phyloP scores from a whole-genome alignment of 2,797 vertebrate genomes.

The Tapirus indicus region DNA sequence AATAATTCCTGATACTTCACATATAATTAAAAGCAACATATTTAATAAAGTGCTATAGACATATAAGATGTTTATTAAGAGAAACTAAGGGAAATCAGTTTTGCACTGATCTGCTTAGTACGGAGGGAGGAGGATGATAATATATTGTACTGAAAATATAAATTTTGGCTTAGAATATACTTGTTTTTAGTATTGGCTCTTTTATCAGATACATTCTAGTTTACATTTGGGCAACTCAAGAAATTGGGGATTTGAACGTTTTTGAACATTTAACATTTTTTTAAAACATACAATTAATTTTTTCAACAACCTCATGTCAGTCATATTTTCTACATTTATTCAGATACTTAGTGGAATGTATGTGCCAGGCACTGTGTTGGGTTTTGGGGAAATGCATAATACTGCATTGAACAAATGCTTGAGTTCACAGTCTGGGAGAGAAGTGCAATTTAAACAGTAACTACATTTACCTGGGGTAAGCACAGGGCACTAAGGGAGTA shows the following conservation, averaged over 20 bases:
- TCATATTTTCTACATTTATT: background rate
- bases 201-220: background rate
- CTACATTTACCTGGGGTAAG: background rate
- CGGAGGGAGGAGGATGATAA: background rate
- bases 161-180: constrained; percentile 16
- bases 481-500: background rate
- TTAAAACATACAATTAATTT: background rate
- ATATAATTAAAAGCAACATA: background rate
- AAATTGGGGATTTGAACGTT: background rate
- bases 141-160: background rate
- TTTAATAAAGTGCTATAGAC: background rate
- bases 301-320: background rate
- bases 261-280: constrained; percentile 1
- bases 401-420: background rate
- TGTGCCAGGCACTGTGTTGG: background rate
- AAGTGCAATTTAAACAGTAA: background rate
- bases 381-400: background rate
- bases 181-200: background rate
- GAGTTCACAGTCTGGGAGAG: background rate
- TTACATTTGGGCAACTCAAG: background rate
- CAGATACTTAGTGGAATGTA: background rate
- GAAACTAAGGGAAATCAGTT: constrained; percentile 27
- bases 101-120: background rate
- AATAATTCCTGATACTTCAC: background rate
- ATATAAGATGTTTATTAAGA: background rate